Evolutionary conservation across 1,140 invertebrate species (phyloP), one percentile per base, ranked within the genome.

Genomic region (Sycobia sp.): DNA sequence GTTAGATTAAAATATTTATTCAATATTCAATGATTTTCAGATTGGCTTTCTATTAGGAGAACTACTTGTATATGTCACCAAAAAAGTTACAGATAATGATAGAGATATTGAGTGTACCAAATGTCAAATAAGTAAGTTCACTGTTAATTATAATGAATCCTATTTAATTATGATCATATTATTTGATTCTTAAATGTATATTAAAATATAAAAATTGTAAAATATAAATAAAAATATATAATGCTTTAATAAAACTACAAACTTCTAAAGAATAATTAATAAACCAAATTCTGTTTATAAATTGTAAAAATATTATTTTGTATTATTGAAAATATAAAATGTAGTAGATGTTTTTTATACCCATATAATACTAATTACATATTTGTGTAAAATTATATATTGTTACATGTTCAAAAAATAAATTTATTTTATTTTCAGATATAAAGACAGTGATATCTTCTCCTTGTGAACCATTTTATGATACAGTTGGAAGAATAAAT

Each of bases 21-120:
- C n/a, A n/a, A n/a, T n/a, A n/a, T n/a, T n/a, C n/a, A n/a, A n/a
- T n/a, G n/a, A n/a, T n/a, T n/a, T 85, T 44, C 70, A 89, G 87
- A 86, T 88, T 73, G 88, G 88, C 3, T 87, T 89, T 75, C 76
- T 89, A 8, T 74, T 88, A 22, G 88, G 88, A 11, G 84, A 88
- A 65, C 80, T 84, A 2, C 76, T 83, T 22, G 82, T 82, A 25
- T 83, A 83, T 74, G 80, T 86, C 44, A 85, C 83, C n/a, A 87
- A 87, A 74, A 86, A 86, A 44, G 85, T 88, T 68, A 88, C 86
- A 9, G 88, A 89, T 72, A 82, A 82, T 1, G 85, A 87, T 34
- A 86, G 82, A 70, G 84, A 86, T 68, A 82, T 83, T 47, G 81
- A 86, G 55, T 76, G 82, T 14, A 72, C 84, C 11, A 85, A 85